Evolutionary conservation across 2,113 vertebrate species (phyloP).

Genomic region (cat (Felis catus)): F.catus_Fca126_mat1.0 CM031421.1:49930001-49930500

Average conservation of each 20-base stretch:
- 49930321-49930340: not conserved
- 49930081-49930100: no score
- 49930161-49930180: no score
- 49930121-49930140: no score
- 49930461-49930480: constrained; percentile 22
- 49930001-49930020: not conserved
- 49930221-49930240: not conserved
- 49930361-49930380: not conserved
- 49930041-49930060: not conserved
- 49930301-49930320: not conserved
- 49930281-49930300: not conserved
- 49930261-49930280: not conserved
- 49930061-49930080: no score
- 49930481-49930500: constrained; percentile 29
- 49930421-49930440: not conserved
- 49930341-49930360: not conserved
- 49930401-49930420: not conserved
- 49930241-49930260: not conserved
- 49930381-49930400: not conserved
- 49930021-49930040: not conserved
- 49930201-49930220: no score
- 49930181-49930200: no score
- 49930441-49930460: constrained; percentile 47
- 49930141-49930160: no score
- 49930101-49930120: no score